A percentile compares a stretch with the other conserved stretches of the same genome.
Conservation (phyloP, 2,113 vertebrate species). For the Lophotis ruficrista region DNA sequence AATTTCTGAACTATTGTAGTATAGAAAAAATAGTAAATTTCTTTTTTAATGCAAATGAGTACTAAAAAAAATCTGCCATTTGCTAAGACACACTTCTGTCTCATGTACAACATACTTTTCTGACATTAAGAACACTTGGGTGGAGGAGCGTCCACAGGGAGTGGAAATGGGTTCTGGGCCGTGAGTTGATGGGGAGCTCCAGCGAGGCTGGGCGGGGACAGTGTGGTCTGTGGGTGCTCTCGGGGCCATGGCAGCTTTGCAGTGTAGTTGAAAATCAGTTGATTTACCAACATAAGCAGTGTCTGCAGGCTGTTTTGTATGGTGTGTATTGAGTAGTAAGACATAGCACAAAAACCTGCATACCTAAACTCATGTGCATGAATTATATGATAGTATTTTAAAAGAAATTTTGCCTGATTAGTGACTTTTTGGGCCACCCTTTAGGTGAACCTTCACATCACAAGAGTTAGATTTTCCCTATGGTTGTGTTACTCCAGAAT, state of each 20-base stretch:
- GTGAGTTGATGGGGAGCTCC: accelerated
- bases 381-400: background rate
- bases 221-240: background rate
- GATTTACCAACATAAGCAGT: background rate
- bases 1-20: background rate
- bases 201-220: background rate
- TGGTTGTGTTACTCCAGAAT: background rate
- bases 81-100: background rate
- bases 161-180: background rate
- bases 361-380: background rate
- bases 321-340: background rate
- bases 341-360: background rate
- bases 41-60: background rate
- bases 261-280: background rate
- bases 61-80: background rate
- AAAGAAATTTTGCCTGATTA: background rate
- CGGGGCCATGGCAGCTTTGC: background rate
- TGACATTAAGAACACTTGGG: background rate
- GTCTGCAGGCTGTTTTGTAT: background rate
- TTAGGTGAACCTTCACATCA: background rate
- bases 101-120: background rate
- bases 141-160: accelerated
- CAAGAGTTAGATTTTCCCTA: background rate
- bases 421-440: background rate
- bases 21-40: background rate